These are phyloP conservation scores for Orbicella faveolata DNA, from an alignment of 64 coral and sea anemone genomes.

Conservation along the genomic window DNA sequence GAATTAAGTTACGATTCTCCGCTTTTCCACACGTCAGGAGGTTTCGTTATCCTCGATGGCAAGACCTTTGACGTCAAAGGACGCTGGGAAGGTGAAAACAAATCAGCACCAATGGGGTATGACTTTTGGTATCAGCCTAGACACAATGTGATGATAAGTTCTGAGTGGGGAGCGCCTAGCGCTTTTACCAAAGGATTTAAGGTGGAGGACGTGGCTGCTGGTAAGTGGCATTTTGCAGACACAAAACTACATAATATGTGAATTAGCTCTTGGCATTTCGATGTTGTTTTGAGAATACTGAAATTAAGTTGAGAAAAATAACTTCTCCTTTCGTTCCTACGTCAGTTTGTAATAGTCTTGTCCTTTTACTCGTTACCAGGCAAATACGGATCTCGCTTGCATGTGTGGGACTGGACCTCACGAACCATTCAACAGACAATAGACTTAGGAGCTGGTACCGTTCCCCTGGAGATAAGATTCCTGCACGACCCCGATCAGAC, in stretches of 20 bases:
- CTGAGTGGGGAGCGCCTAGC: constrained; percentile 79
- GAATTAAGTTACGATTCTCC: background rate
- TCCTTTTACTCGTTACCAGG: constrained; percentile 39
- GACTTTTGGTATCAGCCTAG: constrained; percentile 99
- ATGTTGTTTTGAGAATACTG: no score
- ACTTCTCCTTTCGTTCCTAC: no score
- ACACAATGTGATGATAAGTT: constrained; percentile 94
- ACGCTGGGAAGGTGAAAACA: constrained; percentile 67
- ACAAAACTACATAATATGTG: no score
- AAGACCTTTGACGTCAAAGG: constrained; percentile 88
- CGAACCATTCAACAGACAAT: constrained; percentile 78
- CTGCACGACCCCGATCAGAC: constrained; percentile 84
- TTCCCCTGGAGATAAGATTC: constrained; percentile 92
- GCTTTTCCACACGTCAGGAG: constrained; percentile 39
- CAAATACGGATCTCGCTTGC: constrained; percentile 71
- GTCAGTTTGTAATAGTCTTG: background rate
- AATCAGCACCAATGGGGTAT: constrained; percentile 73
- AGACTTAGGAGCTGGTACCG: constrained; percentile 70
- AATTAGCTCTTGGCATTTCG: no score
- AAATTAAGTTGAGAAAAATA: no score
- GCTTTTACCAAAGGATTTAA: constrained; percentile 73
- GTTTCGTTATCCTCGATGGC: constrained; percentile 90
- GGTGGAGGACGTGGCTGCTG: constrained; percentile 62
- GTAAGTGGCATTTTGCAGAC: constrained; percentile 27
- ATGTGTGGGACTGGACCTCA: constrained; percentile 98